Percentiles rank a stretch among this genome's conserved stretches.
phyloP scores from a whole-genome alignment of 2,797 vertebrate species.

The Pithecia hirsuta region DNA sequence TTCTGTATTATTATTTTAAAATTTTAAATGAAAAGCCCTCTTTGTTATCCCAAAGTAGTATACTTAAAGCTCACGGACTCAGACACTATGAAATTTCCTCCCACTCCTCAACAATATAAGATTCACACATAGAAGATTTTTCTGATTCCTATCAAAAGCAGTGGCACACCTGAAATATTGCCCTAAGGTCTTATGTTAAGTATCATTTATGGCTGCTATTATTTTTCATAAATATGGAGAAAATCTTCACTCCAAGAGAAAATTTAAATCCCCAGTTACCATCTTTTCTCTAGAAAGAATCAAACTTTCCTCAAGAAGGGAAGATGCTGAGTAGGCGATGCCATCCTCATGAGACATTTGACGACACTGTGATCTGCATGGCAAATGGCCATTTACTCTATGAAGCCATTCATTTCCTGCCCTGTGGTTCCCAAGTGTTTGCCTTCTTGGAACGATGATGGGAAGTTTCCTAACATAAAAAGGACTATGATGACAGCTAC shows the following conservation, averaged over 20 bases:
- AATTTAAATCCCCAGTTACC: not conserved
- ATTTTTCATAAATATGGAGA: not conserved
- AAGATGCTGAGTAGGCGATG: conserved; percentile 38
- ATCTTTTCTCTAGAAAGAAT: conserved; percentile 43
- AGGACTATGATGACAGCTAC: conserved; percentile 15
- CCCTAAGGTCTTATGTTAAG: not conserved
- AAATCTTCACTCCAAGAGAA: not conserved
- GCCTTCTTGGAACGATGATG: conserved; percentile 51
- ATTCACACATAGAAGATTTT: not conserved
- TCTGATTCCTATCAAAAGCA: not conserved
- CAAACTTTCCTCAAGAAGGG: conserved; percentile 21
- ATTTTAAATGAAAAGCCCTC: not conserved
- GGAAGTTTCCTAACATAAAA: conserved; percentile 60
- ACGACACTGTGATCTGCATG: conserved; percentile 47
- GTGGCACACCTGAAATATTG: not conserved
- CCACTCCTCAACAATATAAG: not conserved
- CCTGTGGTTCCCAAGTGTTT: conserved; percentile 3
- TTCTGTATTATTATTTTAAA: conserved; percentile 1
- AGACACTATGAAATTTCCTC: not conserved
- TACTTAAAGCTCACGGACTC: not conserved
- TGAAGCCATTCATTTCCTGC: conserved; percentile 56
- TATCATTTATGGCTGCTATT: not conserved
- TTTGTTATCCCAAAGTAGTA: not conserved
- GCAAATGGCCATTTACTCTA: conserved; percentile 27
- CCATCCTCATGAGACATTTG: not conserved